phyloP scores from a whole-genome alignment of 2,113 vertebrate genomes.

The Onychostoma macrolepis region DNA sequence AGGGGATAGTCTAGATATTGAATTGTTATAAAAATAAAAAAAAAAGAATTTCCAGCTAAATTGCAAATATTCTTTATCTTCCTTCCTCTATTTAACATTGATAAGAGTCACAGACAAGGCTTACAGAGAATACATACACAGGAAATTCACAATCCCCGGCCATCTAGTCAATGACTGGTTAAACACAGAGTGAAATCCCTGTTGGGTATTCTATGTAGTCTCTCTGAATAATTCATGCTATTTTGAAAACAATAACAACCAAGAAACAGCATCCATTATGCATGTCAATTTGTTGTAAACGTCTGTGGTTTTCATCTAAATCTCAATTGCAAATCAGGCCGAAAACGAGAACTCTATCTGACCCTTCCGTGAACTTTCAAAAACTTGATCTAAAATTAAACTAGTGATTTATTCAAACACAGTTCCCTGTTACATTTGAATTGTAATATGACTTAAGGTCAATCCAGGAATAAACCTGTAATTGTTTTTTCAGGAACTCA shows the following conservation, averaged over 20 bases:
- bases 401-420: constrained; percentile 42
- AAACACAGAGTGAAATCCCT: constrained; percentile 43
- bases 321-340: constrained; percentile 53
- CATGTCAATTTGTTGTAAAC: constrained; percentile 54
- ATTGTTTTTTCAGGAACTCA: constrained; percentile 47
- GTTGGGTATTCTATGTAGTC: constrained; percentile 25
- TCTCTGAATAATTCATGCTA: constrained; percentile 54
- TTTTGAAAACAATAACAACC: constrained; percentile 55
- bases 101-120: constrained; percentile 5
- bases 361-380: constrained; percentile 35
- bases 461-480: constrained; percentile 16
- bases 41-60: constrained; percentile 16
- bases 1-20: background rate
- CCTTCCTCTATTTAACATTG: constrained; percentile 6
- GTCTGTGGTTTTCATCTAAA: constrained; percentile 49
- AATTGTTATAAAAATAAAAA: background rate
- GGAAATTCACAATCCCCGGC: constrained; percentile 27
- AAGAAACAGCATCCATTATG: constrained; percentile 44
- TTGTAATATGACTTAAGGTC: constrained; percentile 34
- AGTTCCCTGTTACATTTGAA: constrained; percentile 27
- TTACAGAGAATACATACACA: constrained; percentile 18
- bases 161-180: constrained; percentile 37
- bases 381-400: constrained; percentile 48
- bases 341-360: constrained; percentile 32
- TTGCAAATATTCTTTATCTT: constrained; percentile 20